A percentile compares a stretch with the other conserved stretches of the same genome.
These are phyloP conservation scores for Conger conger DNA, from an alignment of 2,113 vertebrate species.

Conservation along the genomic window DNA sequence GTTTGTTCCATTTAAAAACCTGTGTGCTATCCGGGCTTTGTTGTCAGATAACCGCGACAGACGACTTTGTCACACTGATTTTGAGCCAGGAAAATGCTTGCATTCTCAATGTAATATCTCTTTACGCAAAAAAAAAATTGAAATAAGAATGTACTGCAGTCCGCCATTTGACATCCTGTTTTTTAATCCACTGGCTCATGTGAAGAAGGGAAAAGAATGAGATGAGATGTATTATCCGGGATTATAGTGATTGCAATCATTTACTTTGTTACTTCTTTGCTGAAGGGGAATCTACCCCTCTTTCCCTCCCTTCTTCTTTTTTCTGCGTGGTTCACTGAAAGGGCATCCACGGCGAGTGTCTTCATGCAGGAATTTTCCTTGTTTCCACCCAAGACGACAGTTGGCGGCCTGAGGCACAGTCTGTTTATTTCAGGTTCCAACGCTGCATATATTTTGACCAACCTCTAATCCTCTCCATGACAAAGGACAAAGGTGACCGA, in stretches of 20 bases:
- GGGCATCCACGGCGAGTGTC: constrained; percentile 71
- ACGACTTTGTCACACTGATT: too few relatives aligned
- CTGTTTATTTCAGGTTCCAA: constrained; percentile 59
- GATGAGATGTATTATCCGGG: constrained; percentile 47
- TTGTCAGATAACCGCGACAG: too few relatives aligned
- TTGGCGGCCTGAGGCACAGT: constrained; percentile 64
- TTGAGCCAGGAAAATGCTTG: too few relatives aligned
- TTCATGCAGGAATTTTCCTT: constrained; percentile 72
- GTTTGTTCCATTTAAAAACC: too few relatives aligned
- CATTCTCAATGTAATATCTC: too few relatives aligned
- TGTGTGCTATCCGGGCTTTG: too few relatives aligned
- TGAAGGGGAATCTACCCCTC: neutral
- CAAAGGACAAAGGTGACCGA: constrained; percentile 63
- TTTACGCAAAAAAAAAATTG: neutral
- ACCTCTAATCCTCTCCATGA: constrained; percentile 49
- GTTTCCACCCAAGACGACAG: constrained; percentile 70
- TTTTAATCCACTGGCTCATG: constrained; percentile 1
- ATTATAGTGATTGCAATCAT: constrained; percentile 55
- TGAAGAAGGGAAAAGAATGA: constrained; percentile 20
- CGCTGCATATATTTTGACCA: constrained; percentile 60
- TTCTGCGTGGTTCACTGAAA: constrained; percentile 70
- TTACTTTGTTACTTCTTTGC: constrained; percentile 25
- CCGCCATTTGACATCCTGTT: neutral
- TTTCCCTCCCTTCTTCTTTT: constrained; percentile 26
- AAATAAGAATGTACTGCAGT: neutral